Base-by-base conservation (phyloP, 2,888 invertebrate genomes). In the Tuberolachnus salignus region DNA sequence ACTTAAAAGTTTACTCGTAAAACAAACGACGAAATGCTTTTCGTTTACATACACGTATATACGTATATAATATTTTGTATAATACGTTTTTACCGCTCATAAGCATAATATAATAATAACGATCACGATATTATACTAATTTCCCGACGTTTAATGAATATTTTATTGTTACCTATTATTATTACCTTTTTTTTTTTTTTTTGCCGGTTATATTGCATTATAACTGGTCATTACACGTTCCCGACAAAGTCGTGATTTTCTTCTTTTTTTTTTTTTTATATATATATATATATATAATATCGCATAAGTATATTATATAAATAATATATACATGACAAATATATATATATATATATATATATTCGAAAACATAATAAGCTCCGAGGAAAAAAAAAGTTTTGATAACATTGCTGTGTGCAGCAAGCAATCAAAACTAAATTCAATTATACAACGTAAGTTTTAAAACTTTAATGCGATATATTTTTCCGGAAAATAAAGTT, bases 11-110 rank as follows among this genome's bases (percentile, higher is more conserved):
- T 74, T 53, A 42, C 53, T 64, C 63, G 53, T 74, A 64, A 64
- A 74, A 74, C 63, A 63, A 73, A 73, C 51, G 34, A 73, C 51
- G 34, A 73, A 73, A 73, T 73, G 21, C 72, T 19, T 63, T 63
- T 34, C 34, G 34, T 34, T 4, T 34, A 34, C 6, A 34, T n/a
- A 34, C 34, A 34, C 6, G n/a, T n/a, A n/a, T n/a, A n/a, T 34
- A 34, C 3, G 34, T 34, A 6, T 34, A 34, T 51, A 63, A 61
- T 26, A 61, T 71, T 51, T 21, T 72, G 26, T 59, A 46, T 46
- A 42, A 42, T 26, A 21, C 71, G 19, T 72, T 72, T 70, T 23
- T 49, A 49, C 44, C 4, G 23, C 57, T 57, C 64, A 14, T 23
- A 57, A 57, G n/a, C 23, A n/a, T 21, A 44, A 57, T 10, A 67